Evolutionary conservation across 2,113 vertebrate species (phyloP).

Genomic region (Lampris incognitus): DNA sequence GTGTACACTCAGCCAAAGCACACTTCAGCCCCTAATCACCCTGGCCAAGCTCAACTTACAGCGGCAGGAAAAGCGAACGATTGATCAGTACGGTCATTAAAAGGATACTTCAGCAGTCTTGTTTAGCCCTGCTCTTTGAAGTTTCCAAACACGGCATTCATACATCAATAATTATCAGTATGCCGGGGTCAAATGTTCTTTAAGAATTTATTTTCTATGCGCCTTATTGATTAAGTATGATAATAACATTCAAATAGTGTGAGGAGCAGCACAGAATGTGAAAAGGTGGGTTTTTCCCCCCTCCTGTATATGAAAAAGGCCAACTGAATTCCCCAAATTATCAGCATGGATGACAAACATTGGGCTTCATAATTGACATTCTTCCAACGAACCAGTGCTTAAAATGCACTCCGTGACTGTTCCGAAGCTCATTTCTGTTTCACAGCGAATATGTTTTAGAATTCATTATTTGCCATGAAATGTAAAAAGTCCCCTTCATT

Average conservation of each 20-base stretch:
- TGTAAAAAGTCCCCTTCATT: constrained; percentile 80
- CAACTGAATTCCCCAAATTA: constrained; percentile 56
- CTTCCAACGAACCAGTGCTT: constrained; percentile 49
- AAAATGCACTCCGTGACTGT: constrained; percentile 66
- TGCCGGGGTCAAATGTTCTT: constrained; percentile 66
- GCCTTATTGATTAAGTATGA: constrained; percentile 69
- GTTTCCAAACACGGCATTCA: constrained; percentile 55
- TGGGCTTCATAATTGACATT: constrained; percentile 65
- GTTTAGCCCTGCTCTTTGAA: constrained; percentile 67
- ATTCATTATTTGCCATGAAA: constrained; percentile 82
- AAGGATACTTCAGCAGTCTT: constrained; percentile 43
- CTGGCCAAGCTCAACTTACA: constrained; percentile 42
- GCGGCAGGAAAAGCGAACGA: constrained; percentile 35
- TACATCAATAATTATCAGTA: constrained; percentile 61
- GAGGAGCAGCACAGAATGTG: constrained; percentile 28
- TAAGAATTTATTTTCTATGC: constrained; percentile 69
- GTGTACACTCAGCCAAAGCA: neutral
- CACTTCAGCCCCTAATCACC: constrained; percentile 55
- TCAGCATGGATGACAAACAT: constrained; percentile 70
- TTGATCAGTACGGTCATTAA: constrained; percentile 60
- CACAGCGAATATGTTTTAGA: constrained; percentile 73
- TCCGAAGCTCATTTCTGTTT: constrained; percentile 67
- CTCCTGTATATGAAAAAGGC: constrained; percentile 41
- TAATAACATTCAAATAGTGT: constrained; percentile 64
- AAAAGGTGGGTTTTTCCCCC: constrained; percentile 46